Evolutionary conservation across 2,888 invertebrate genomes (phyloP), one percentile per base, ranked within the genome.

Genomic region (Cotesia congregata): DNA sequence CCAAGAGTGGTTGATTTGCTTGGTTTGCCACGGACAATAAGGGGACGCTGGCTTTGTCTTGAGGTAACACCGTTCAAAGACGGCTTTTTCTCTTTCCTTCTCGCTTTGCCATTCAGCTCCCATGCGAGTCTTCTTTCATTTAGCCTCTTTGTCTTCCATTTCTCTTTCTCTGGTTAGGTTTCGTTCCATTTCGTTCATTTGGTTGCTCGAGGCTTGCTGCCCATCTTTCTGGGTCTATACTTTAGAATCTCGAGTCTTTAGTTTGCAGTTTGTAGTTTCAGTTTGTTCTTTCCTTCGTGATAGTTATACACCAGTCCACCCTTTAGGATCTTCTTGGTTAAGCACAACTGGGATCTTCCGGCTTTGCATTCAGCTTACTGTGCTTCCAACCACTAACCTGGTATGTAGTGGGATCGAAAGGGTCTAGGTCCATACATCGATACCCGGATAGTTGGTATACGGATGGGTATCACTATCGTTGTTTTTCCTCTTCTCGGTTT

Each of bases 31-130:
- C 80, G 86, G 86, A 87, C 87, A 87, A 86, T 87, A 84, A 84
- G 81, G 81, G 84, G 85, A 84, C 83, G 84, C 84, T 84, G 85
- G 87, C 86, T 86, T 87, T 87, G 87, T 87, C 87, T 86, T 84
- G 83, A 81, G 83, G 85, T 85, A 85, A 86, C 83, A 83, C 83
- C 84, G 84, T 83, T 85, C 86, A 84, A 85, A 84, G 83, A 80
- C 75, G 30, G 30, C 30, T 30, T 80, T 79, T 80, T 78, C 71
- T 68, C 74, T 76, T 65, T 74, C 78, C 77, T 78, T 80, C 80
- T 78, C 67, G 71, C 71, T 17, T 20, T 74, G 30, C 12, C 12
- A 50, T 50, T 50, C 12, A 50, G 50, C 9, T 12, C 7, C 30
- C 30, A 30, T 30, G 2, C 30, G 30, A 30, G 30, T 30, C 2